Percentiles rank a stretch among this genome's conserved stretches.
Evolutionary conservation across 2,113 vertebrate genomes (phyloP).

Genomic region (Cromileptes altivelis): DNA sequence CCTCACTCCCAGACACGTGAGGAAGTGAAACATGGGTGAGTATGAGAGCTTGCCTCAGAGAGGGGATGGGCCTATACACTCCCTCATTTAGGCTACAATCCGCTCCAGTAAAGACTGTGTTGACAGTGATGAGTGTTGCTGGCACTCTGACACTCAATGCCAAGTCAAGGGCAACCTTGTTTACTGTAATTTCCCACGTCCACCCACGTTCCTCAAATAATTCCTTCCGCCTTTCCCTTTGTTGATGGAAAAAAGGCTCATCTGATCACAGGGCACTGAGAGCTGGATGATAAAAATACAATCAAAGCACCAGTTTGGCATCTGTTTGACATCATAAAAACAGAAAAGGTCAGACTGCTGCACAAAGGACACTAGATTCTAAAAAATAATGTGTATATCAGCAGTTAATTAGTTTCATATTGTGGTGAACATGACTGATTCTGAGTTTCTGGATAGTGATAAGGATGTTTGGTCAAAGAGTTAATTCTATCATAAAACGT

Average conservation of each 20-base stretch:
- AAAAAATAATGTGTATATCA: neutral
- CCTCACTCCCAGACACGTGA: conserved; percentile 48
- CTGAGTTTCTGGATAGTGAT: neutral
- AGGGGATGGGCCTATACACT: conserved; percentile 18
- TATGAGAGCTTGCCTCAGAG: neutral
- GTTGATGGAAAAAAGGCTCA: conserved; percentile 16
- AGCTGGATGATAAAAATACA: conserved; percentile 13
- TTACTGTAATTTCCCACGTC: conserved; percentile 21
- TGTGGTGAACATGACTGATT: neutral
- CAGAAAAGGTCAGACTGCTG: neutral
- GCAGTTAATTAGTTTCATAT: neutral
- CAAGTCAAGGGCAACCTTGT: conserved; percentile 61
- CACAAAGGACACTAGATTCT: neutral
- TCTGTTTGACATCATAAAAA: neutral
- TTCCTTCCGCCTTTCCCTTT: conserved; percentile 14
- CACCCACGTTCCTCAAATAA: neutral
- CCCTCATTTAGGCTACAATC: neutral
- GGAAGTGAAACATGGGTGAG: conserved; percentile 32
- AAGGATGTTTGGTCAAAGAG: neutral
- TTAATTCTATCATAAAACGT: conserved; percentile 31
- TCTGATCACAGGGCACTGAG: neutral
- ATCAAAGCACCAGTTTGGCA: conserved; percentile 21
- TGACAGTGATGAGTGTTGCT: conserved; percentile 55
- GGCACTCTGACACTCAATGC: conserved; percentile 26
- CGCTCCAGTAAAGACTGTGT: conserved; percentile 36